Conservation (phyloP, 2,113 vertebrate species). For the Phyllostomus hastatus region DNA sequence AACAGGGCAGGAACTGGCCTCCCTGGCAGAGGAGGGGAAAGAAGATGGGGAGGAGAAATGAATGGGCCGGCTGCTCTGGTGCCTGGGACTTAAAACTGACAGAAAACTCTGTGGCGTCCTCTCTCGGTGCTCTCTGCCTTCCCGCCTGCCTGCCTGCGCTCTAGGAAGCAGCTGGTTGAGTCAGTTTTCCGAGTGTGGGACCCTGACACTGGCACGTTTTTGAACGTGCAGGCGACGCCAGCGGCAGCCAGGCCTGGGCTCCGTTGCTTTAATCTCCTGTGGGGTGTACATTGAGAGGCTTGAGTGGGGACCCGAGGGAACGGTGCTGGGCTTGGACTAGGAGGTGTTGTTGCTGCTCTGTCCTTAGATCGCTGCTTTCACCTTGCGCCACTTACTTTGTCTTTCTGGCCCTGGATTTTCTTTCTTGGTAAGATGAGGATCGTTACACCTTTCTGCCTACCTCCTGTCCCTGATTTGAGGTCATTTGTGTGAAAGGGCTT, state of each 20-base stretch:
- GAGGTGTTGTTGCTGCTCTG: not conserved
- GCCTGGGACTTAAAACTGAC: constrained; percentile 57
- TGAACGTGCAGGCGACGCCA: not conserved
- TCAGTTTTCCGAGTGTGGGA: not conserved
- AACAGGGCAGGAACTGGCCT: not conserved
- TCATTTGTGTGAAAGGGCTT: not conserved
- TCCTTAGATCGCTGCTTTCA: not conserved
- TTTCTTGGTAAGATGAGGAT: not conserved
- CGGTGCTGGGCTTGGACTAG: not conserved
- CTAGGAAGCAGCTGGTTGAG: not conserved
- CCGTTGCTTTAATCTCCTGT: not conserved
- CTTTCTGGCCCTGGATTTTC: not conserved
- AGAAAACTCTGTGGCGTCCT: not conserved
- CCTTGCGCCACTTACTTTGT: not conserved
- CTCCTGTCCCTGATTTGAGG: not conserved
- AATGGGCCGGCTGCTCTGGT: not conserved
- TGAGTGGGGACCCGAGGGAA: no score
- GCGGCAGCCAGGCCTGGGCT: not conserved
- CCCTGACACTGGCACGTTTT: not conserved
- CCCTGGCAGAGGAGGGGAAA: not conserved
- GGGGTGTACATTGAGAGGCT: accelerated
- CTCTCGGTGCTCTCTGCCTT: not conserved
- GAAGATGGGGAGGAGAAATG: not conserved
- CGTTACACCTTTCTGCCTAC: not conserved
- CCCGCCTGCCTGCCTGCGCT: not conserved